These are phyloP conservation scores for Pristionchus fissidentatus DNA, from an alignment of 2,888 invertebrate genomes.

Conservation along the genomic window DNA sequence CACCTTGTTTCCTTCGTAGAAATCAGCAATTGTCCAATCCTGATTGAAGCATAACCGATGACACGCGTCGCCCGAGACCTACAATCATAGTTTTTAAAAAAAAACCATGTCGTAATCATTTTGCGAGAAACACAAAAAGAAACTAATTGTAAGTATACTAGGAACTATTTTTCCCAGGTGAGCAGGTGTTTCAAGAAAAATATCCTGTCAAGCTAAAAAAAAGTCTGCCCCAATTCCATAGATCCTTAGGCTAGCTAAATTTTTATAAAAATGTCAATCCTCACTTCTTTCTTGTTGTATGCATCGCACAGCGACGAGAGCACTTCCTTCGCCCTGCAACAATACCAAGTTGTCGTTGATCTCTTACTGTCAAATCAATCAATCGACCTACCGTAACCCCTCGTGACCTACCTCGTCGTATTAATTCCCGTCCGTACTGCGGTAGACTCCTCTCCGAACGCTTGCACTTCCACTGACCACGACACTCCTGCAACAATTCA, in stretches of 20 bases:
- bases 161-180: no score
- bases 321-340: slow-evolving; percentile 67
- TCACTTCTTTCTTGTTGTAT: slow-evolving; percentile 58
- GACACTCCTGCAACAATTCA: not conserved
- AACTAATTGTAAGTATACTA: not conserved
- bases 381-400: not conserved
- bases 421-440: slow-evolving; percentile 41
- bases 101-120: no score
- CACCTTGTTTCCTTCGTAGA: slow-evolving; percentile 69
- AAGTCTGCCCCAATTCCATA: no score
- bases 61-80: slow-evolving; percentile 71
- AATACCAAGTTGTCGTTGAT: not conserved
- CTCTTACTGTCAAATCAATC: not conserved
- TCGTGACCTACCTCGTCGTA: slow-evolving; percentile 22
- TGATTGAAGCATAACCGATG: slow-evolving; percentile 66
- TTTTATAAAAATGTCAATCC: not conserved
- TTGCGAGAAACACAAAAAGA: no score
- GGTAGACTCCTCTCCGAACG: slow-evolving; percentile 31
- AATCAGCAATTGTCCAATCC: slow-evolving; percentile 71
- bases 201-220: no score
- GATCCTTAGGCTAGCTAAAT: no score
- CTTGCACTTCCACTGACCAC: slow-evolving; percentile 43
- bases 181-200: no score
- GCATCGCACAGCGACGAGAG: slow-evolving; percentile 65
- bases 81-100: not conserved